These are phyloP conservation scores for Vandiemenella viatica DNA, from an alignment of 2,888 invertebrate species.

Conservation along the genomic window DNA sequence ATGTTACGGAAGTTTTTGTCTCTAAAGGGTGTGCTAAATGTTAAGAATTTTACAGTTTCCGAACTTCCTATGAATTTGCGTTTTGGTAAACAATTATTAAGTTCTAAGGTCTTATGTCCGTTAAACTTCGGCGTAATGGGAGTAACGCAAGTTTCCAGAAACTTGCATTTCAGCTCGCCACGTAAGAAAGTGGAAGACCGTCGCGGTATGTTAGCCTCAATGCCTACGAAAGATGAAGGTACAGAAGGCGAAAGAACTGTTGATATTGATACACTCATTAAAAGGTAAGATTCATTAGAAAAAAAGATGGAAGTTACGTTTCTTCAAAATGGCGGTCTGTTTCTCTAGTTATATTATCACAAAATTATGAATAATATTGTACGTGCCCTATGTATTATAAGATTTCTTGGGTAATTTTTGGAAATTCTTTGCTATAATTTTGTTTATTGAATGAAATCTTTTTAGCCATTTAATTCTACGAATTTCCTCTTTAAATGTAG, in stretches of 20 bases:
- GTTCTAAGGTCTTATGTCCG: not conserved
- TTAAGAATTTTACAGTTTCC: too few relatives aligned
- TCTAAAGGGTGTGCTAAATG: too few relatives aligned
- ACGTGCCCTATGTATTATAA: too few relatives aligned
- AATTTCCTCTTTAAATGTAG: too few relatives aligned
- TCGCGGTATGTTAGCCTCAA: conserved; percentile 23
- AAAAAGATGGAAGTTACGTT: not conserved
- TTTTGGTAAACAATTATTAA: too few relatives aligned
- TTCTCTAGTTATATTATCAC: too few relatives aligned
- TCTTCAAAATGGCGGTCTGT: not conserved
- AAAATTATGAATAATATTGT: too few relatives aligned
- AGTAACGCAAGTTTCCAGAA: conserved; percentile 2
- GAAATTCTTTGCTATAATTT: not conserved
- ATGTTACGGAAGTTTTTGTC: too few relatives aligned
- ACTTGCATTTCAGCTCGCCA: conserved; percentile 13
- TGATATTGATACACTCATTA: conserved; percentile 49
- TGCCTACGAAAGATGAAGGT: conserved; percentile 49
- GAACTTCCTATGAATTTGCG: too few relatives aligned
- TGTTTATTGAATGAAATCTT: not conserved
- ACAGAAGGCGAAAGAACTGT: conserved; percentile 57
- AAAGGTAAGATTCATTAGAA: conserved; percentile 34
- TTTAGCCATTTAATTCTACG: not conserved
- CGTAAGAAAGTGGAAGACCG: conserved; percentile 24
- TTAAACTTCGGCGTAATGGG: not conserved
- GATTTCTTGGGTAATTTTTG: not conserved